Percentiles rank a stretch among this genome's conserved stretches.
Evolutionary conservation across 1,140 invertebrate genomes (phyloP).

Genomic region (Vanessa atalanta): DNA sequence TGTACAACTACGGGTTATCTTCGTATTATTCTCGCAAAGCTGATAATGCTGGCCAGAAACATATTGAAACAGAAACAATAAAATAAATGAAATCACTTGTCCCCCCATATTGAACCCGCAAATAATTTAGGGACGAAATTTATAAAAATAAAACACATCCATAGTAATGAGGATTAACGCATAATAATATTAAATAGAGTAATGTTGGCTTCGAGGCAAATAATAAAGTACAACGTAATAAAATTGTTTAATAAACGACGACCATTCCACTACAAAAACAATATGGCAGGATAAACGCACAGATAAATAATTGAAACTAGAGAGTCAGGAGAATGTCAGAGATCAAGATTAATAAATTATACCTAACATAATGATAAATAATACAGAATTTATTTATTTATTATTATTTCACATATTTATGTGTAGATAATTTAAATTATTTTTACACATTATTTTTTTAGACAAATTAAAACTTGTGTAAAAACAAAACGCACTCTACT

Average conservation of each 20-base stretch:
- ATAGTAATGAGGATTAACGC: conserved; percentile 16
- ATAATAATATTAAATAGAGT: conserved; percentile 10
- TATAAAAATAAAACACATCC: conserved; percentile 34
- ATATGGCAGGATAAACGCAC: conserved; percentile 30
- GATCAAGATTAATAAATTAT: not conserved
- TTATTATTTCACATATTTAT: too few relatives aligned
- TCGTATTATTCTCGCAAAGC: conserved; percentile 55
- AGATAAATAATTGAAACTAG: not conserved
- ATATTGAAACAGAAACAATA: conserved; percentile 50
- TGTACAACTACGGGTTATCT: conserved; percentile 54
- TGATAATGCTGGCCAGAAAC: conserved; percentile 46
- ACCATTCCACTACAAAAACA: conserved; percentile 38
- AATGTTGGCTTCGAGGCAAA: conserved; percentile 20
- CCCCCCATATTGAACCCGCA: conserved; percentile 35
- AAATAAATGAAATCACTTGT: conserved; percentile 39
- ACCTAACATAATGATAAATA: too few relatives aligned
- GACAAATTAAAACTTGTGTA: too few relatives aligned
- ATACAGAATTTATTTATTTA: too few relatives aligned
- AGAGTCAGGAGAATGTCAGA: not conserved
- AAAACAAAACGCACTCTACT: too few relatives aligned
- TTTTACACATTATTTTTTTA: too few relatives aligned
- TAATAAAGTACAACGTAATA: conserved; percentile 40
- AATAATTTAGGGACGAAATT: conserved; percentile 11
- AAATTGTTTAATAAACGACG: conserved; percentile 43
- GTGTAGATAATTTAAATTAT: too few relatives aligned